These are phyloP conservation scores for Peromyscus melanophrys DNA, from an alignment of 2,797 vertebrate species.

Conservation along the genomic window DNA sequence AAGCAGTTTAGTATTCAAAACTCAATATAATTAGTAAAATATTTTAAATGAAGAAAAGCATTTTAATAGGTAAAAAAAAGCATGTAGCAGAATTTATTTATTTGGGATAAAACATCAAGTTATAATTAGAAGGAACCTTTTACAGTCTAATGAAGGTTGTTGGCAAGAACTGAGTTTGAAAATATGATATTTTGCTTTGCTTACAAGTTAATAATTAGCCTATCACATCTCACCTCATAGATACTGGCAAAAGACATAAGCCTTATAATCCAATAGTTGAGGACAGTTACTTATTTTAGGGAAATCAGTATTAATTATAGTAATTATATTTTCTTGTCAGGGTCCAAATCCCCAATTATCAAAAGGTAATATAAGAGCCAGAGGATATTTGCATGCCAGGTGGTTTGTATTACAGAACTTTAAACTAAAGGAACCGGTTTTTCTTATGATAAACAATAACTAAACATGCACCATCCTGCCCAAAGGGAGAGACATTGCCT, in stretches of 20 bases:
- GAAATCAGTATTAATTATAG: background rate
- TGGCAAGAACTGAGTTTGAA: background rate
- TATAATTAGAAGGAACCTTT: background rate
- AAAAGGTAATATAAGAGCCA: background rate
- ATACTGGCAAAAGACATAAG: background rate
- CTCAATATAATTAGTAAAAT: background rate
- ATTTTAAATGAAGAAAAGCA: background rate
- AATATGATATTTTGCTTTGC: background rate
- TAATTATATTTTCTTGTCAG: background rate
- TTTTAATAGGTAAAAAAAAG: constrained; percentile 29
- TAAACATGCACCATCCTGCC: background rate
- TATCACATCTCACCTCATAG: background rate
- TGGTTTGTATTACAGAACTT: background rate
- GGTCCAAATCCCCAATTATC: background rate
- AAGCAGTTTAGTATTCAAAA: background rate
- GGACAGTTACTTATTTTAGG: background rate
- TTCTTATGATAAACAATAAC: background rate
- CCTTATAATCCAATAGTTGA: background rate
- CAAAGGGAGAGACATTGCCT: background rate
- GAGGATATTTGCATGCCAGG: background rate
- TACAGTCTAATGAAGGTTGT: background rate
- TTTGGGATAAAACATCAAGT: constrained; percentile 1
- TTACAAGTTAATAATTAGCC: constrained; percentile 17
- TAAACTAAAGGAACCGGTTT: background rate
- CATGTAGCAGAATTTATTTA: constrained; percentile 6